These are phyloP conservation scores for Parnassius mnemosyne DNA, from an alignment of 2,888 invertebrate genomes.

Conservation along the genomic window DNA sequence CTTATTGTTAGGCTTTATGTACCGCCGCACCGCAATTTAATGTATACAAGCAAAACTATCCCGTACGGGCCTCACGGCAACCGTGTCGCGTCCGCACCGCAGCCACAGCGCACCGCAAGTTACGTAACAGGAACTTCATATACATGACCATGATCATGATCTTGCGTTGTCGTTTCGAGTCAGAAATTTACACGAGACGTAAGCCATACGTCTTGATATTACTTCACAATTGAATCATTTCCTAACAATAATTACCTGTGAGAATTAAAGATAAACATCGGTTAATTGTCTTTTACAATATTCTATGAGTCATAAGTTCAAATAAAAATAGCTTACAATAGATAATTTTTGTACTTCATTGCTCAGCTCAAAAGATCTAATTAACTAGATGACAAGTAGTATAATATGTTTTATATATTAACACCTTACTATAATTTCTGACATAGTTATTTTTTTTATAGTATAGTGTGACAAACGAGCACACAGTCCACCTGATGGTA, in stretches of 20 bases:
- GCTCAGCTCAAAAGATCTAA: neutral
- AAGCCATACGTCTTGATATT: conserved; percentile 2
- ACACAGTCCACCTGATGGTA: no score
- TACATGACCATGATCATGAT: conserved; percentile 7
- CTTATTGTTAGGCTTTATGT: no score
- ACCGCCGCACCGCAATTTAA: no score
- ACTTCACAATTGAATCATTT: conserved; percentile 7
- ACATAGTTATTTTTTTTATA: no score
- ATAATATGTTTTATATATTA: neutral
- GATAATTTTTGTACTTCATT: neutral
- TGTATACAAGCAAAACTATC: no score
- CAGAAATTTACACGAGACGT: conserved; percentile 11
- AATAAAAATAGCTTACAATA: conserved; percentile 2
- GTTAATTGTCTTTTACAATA: conserved; percentile 7
- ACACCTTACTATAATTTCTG: neutral
- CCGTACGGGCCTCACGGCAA: no score
- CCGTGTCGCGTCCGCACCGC: no score
- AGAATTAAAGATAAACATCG: conserved; percentile 22
- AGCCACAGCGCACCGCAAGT: no score
- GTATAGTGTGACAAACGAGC: no score
- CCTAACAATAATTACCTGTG: conserved; percentile 14
- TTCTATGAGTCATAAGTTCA: conserved; percentile 7
- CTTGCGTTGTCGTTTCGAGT: conserved; percentile 7
- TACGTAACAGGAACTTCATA: neutral
- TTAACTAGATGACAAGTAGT: neutral